Conservation (phyloP, 2,888 invertebrate genomes). For the Stenoptilia bipunctidactyla region DNA sequence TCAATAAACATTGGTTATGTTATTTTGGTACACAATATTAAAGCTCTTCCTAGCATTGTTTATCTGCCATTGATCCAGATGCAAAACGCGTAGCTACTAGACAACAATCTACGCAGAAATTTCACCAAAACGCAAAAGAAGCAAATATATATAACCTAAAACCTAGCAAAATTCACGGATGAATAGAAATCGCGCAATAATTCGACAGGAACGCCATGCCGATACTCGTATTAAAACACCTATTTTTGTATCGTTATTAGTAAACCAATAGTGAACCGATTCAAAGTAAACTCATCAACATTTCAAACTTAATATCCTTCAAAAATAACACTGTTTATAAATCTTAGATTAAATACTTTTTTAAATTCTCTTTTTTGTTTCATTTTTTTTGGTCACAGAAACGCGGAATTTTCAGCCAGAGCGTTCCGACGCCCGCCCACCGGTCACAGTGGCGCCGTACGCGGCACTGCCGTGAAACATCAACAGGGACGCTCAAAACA, state of each 20-base stretch:
- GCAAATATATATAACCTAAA: too few species aligned
- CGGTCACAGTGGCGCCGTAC: slow-evolving; percentile 60
- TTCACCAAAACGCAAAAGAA: too few species aligned
- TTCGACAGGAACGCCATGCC: slow-evolving; percentile 35
- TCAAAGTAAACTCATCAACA: slow-evolving; percentile 12
- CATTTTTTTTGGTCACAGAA: slow-evolving; percentile 23
- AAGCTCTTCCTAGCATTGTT: too few species aligned
- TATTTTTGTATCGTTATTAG: slow-evolving; percentile 50
- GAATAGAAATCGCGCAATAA: slow-evolving; percentile 25
- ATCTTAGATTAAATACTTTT: slow-evolving; percentile 12
- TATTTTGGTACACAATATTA: too few species aligned
- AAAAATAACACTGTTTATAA: not conserved
- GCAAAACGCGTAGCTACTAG: too few species aligned
- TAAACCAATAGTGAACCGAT: slow-evolving; percentile 27
- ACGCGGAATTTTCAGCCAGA: slow-evolving; percentile 32
- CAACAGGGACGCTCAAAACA: slow-evolving; percentile 41
- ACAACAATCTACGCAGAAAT: too few species aligned
- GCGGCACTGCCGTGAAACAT: slow-evolving; percentile 57
- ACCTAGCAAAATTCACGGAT: slow-evolving; percentile 10
- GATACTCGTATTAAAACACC: slow-evolving; percentile 52
- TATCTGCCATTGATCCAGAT: too few species aligned
- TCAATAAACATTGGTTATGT: too few species aligned
- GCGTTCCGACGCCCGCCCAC: slow-evolving; percentile 57
- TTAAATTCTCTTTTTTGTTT: slow-evolving; percentile 13
- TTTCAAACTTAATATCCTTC: not conserved